A percentile compares a stretch with the other conserved stretches of the same genome.
phyloP scores from a whole-genome alignment of 2,797 vertebrate species.

The Pyrocephalus nanus region DNA sequence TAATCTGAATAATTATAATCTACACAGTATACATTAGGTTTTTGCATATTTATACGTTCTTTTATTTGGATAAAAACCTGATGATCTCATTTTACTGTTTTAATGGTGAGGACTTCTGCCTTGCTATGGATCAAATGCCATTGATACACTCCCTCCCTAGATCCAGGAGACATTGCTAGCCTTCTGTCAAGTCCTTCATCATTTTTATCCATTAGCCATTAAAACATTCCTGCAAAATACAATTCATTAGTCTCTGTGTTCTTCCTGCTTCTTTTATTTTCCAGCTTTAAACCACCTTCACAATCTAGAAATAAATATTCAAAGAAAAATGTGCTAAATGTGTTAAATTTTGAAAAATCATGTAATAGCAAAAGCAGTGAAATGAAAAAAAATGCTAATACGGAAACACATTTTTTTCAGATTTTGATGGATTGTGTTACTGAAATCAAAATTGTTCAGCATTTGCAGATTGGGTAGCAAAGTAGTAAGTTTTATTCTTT shows the following conservation, averaged over 20 bases:
- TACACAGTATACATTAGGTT: not conserved
- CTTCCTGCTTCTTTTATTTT: conserved; percentile 56
- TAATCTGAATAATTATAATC: not conserved
- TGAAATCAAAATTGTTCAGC: not conserved
- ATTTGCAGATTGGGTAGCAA: not conserved
- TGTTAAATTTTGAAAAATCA: not conserved
- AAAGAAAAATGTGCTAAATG: not conserved
- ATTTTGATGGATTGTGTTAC: too few relatives aligned
- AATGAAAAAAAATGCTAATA: not conserved
- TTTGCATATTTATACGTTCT: not conserved
- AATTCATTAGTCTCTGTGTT: conserved; percentile 28
- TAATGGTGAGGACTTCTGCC: not conserved
- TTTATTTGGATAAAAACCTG: not conserved
- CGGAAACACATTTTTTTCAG: too few relatives aligned
- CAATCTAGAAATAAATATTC: conserved; percentile 42
- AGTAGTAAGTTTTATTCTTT: not conserved
- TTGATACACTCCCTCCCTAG: conserved; percentile 45
- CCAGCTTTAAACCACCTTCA: conserved; percentile 69
- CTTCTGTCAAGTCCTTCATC: conserved; percentile 70
- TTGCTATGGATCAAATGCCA: not conserved
- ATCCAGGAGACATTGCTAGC: conserved; percentile 61
- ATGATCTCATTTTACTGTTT: not conserved
- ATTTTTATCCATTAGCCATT: conserved; percentile 68
- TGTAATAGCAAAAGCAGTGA: not conserved
- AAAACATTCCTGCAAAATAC: conserved; percentile 68